These are phyloP conservation scores for Napeogenes inachia DNA, from an alignment of 2,888 invertebrate genomes.

Conservation along the genomic window DNA sequence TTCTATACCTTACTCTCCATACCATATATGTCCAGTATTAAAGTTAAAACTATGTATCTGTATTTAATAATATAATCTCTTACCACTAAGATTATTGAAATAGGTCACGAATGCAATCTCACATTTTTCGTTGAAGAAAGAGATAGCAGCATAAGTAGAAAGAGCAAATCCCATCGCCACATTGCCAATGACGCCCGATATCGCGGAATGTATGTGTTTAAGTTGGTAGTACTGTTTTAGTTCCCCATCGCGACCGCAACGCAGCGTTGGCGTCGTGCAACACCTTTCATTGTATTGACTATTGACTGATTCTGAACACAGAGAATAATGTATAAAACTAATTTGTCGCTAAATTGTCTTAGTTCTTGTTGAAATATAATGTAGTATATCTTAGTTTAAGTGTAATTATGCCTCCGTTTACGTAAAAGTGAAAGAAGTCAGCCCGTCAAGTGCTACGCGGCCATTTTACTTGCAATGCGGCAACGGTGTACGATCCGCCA, in stretches of 20 bases:
- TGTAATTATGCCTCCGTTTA: slow-evolving; percentile 73
- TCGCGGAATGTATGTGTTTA: slow-evolving; percentile 59
- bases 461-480: slow-evolving; percentile 85
- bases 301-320: slow-evolving; percentile 82
- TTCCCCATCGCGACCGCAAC: slow-evolving; percentile 77
- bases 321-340: slow-evolving; percentile 81
- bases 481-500: slow-evolving; percentile 85
- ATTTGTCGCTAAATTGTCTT: slow-evolving; percentile 77
- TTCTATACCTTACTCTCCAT: neutral
- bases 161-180: slow-evolving; percentile 58
- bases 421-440: slow-evolving; percentile 74
- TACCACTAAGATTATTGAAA: slow-evolving; percentile 20
- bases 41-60: neutral
- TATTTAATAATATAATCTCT: neutral
- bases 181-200: slow-evolving; percentile 70
- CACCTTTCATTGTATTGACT: slow-evolving; percentile 86
- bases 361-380: slow-evolving; percentile 71
- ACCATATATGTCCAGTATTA: neutral
- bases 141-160: slow-evolving; percentile 49
- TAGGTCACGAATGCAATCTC: slow-evolving; percentile 37
- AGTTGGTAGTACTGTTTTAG: slow-evolving; percentile 69
- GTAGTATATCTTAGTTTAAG: slow-evolving; percentile 73
- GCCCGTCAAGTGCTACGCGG: slow-evolving; percentile 79
- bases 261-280: slow-evolving; percentile 80
- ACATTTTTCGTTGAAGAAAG: slow-evolving; percentile 41